Evolutionary conservation across 2,113 vertebrate genomes (phyloP).

Genomic region (Saimiri boliviensis): DNA sequence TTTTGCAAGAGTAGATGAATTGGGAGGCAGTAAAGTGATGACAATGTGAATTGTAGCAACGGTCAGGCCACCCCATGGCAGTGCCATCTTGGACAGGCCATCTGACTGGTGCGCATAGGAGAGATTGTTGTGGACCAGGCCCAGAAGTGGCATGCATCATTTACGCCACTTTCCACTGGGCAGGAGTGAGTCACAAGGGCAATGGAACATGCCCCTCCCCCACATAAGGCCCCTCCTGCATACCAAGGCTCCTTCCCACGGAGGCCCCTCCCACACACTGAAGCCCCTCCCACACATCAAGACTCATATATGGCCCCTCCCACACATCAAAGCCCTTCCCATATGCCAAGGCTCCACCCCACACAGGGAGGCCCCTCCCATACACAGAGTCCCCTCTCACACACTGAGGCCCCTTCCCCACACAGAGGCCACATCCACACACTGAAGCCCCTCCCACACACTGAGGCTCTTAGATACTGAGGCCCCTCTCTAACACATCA

Average conservation of each 20-base stretch:
- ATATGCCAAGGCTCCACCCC: too few relatives aligned
- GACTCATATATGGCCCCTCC: too few relatives aligned
- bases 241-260: not conserved
- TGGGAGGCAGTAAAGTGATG: not conserved
- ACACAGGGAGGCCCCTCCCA: fast-evolving
- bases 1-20: not conserved
- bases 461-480: fast-evolving
- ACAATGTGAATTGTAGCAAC: fast-evolving
- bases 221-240: not conserved
- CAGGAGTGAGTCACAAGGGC: not conserved
- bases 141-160: not conserved
- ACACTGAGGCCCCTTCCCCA: too few relatives aligned
- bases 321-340: not conserved
- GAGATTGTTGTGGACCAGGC: not conserved
- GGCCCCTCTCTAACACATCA: not conserved
- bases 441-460: too few relatives aligned
- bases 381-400: not conserved
- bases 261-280: not conserved
- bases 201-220: too few relatives aligned
- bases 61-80: not conserved
- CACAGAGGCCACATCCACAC: too few relatives aligned
- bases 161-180: not conserved
- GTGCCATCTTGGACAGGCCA: not conserved
- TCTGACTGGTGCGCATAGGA: not conserved
- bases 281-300: not conserved